Conservation (phyloP, 2,888 invertebrate species). For the Margaritifera margaritifera region DNA sequence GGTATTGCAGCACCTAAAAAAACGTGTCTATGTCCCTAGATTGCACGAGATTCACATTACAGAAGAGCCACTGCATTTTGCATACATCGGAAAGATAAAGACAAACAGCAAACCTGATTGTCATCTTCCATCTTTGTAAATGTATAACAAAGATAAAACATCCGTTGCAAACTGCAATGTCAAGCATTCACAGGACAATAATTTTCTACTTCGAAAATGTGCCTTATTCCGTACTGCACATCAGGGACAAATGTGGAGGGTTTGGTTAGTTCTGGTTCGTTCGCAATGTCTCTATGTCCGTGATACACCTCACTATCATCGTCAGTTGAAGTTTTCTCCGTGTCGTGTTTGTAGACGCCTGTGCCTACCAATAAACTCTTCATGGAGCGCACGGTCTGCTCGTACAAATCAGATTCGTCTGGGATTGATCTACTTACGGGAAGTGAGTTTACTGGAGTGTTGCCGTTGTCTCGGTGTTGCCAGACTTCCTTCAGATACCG, state of each 20-base stretch:
- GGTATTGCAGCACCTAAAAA: too few relatives aligned
- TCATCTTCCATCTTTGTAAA: too few relatives aligned
- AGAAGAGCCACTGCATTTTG: too few relatives aligned
- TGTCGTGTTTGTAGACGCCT: slow-evolving; percentile 67
- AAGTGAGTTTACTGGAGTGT: slow-evolving; percentile 29
- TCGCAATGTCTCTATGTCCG: slow-evolving; percentile 69
- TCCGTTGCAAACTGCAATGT: slow-evolving; percentile 4
- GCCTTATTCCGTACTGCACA: slow-evolving; percentile 63
- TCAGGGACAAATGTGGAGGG: slow-evolving; percentile 63
- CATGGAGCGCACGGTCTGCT: slow-evolving; percentile 65
- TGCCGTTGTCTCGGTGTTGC: slow-evolving; percentile 36
- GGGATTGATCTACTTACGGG: slow-evolving; percentile 66
- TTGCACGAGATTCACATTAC: too few relatives aligned
- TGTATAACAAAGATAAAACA: too few relatives aligned
- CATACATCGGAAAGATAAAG: too few relatives aligned
- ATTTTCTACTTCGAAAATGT: slow-evolving; percentile 63
- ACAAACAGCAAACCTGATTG: too few relatives aligned
- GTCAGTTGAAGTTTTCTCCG: slow-evolving; percentile 27
- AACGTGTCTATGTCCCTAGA: too few relatives aligned
- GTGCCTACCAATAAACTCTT: slow-evolving; percentile 69
- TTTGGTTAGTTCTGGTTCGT: slow-evolving; percentile 63
- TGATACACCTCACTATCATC: slow-evolving; percentile 54
- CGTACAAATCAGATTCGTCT: slow-evolving; percentile 46
- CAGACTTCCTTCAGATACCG: slow-evolving; percentile 48
- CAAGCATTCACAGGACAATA: slow-evolving; percentile 10